A percentile compares a stretch with the other conserved stretches of the same genome.
Evolutionary conservation across 2,888 invertebrate species (phyloP).

Genomic region (Leucophenga maculata): DNA sequence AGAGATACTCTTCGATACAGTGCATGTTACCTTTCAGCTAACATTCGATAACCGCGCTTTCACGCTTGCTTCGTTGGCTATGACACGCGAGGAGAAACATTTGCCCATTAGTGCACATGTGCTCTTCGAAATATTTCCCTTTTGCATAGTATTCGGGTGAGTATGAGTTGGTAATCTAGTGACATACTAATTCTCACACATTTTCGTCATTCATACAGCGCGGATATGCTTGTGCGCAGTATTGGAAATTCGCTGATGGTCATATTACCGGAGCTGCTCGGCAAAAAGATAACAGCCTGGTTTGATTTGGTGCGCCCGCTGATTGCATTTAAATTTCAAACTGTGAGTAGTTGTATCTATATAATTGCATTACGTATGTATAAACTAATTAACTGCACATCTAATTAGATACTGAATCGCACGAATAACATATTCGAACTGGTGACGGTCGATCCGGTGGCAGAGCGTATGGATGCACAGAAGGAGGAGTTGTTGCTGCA

Average conservation of each 20-base stretch:
- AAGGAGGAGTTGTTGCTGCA: conserved; percentile 72
- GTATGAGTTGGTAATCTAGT: conserved; percentile 54
- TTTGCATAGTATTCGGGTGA: conserved; percentile 96
- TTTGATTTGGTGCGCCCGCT: conserved; percentile 93
- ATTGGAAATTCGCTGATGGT: conserved; percentile 93
- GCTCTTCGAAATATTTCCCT: conserved; percentile 96
- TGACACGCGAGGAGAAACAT: conserved; percentile 91
- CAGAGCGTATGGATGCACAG: conserved; percentile 77
- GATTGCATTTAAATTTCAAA: conserved; percentile 94
- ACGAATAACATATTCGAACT: conserved; percentile 98
- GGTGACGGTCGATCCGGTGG: conserved; percentile 89
- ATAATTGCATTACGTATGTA: conserved; percentile 6
- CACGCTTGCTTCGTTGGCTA: conserved; percentile 85
- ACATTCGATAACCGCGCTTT: conserved; percentile 96
- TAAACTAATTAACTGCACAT: neutral
- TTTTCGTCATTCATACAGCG: conserved; percentile 74
- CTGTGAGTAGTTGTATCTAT: conserved; percentile 77
- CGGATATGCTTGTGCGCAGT: conserved; percentile 89
- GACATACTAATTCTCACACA: neutral
- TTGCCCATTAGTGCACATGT: conserved; percentile 90
- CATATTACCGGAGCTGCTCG: conserved; percentile 88
- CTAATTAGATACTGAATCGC: conserved; percentile 87
- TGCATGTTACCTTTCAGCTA: conserved; percentile 94
- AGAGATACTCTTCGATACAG: conserved; percentile 89
- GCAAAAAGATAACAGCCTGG: conserved; percentile 92